A percentile compares a stretch with the other conserved stretches of the same genome.
These are phyloP conservation scores for Macrosiphum euphorbiae DNA, from an alignment of 2,888 invertebrate species.

Conservation along the genomic window DNA sequence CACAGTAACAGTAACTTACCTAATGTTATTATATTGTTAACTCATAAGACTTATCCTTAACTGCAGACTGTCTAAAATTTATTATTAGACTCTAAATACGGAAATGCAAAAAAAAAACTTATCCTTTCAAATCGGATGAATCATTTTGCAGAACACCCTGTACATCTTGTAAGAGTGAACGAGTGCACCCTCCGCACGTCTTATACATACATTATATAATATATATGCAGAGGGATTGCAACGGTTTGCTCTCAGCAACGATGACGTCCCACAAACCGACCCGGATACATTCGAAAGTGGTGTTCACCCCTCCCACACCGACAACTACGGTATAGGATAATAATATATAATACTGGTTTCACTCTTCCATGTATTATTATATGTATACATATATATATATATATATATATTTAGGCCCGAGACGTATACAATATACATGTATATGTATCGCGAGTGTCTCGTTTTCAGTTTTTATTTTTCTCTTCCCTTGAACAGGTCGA, in stretches of 20 bases:
- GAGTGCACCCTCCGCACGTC: background rate
- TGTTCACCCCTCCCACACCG: slow-evolving; percentile 48
- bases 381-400: background rate
- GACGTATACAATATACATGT: background rate
- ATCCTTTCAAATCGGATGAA: background rate
- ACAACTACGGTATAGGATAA: background rate
- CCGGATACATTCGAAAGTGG: slow-evolving; percentile 66
- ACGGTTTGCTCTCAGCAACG: background rate
- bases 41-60: too few relatives aligned
- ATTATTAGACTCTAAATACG: too few relatives aligned
- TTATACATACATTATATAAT: background rate
- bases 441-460: background rate
- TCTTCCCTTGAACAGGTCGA: background rate
- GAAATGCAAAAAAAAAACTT: too few relatives aligned
- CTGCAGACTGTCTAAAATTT: too few relatives aligned
- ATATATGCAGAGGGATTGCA: background rate
- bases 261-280: slow-evolving; percentile 52
- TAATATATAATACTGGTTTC: background rate
- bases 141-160: background rate
- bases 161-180: background rate
- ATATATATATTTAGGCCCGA: background rate
- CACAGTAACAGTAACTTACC: too few relatives aligned
- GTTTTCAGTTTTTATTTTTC: background rate
- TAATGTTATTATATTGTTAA: too few relatives aligned
- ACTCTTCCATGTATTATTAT: background rate